Percentiles rank a stretch among this genome's conserved stretches.
Evolutionary conservation across 2,113 vertebrate genomes (phyloP).

Genomic region (Platanista minor): DNA sequence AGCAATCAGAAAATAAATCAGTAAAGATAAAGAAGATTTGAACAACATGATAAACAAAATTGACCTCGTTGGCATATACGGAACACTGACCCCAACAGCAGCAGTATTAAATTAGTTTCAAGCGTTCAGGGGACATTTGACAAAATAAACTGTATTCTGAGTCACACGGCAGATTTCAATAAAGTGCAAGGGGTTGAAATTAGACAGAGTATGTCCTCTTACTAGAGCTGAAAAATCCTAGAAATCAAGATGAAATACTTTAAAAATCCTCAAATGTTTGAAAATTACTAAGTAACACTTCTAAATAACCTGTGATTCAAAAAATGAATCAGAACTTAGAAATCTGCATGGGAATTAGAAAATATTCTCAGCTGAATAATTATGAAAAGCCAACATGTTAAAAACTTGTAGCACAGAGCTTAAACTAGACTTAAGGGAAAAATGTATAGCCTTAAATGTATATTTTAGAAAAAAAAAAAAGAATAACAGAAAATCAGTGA

Average conservation of each 20-base stretch:
- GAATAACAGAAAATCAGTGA: background rate
- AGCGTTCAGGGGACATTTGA: background rate
- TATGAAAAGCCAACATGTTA: background rate
- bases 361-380: slow-evolving; percentile 6
- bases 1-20: slow-evolving; percentile 9
- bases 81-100: background rate
- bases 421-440: background rate
- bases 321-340: slow-evolving; percentile 26
- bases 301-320: background rate
- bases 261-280: background rate
- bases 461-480: background rate
- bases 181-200: slow-evolving; percentile 25
- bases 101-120: background rate
- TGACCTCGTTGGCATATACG: background rate
- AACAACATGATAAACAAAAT: slow-evolving; percentile 18
- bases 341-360: slow-evolving; percentile 33
- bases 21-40: slow-evolving; percentile 7
- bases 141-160: slow-evolving; percentile 19
- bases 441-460: background rate
- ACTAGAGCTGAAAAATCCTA: slow-evolving; percentile 2
- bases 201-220: background rate
- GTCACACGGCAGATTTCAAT: background rate
- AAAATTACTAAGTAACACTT: slow-evolving; percentile 22
- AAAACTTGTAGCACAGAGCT: background rate
- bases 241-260: slow-evolving; percentile 24